Evolutionary conservation across 2,888 invertebrate species (phyloP).

Genomic region (Prenolepis imparis): DNA sequence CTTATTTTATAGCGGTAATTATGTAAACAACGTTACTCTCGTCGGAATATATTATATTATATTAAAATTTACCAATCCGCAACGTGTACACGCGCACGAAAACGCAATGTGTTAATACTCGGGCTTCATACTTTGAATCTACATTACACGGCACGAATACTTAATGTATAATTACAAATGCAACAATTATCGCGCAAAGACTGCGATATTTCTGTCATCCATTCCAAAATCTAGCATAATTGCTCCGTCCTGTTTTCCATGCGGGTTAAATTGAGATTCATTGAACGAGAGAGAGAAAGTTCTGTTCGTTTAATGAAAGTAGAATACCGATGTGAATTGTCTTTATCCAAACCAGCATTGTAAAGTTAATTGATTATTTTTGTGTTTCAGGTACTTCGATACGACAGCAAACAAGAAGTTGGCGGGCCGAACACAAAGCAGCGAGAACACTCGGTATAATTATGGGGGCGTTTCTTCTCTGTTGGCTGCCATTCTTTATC

Average conservation of each 20-base stretch:
- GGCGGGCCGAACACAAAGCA: conserved; percentile 96
- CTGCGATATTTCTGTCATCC: background rate
- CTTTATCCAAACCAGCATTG: background rate
- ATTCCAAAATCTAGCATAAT: background rate
- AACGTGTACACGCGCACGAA: background rate
- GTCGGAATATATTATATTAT: no score
- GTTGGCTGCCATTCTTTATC: conserved; percentile 98
- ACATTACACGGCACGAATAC: background rate
- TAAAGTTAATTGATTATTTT: conserved; percentile 18
- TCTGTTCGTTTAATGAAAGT: background rate
- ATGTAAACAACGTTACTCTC: conserved; percentile 1
- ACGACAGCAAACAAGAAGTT: conserved; percentile 92
- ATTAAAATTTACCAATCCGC: conserved; percentile 46
- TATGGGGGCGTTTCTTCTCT: conserved; percentile 97
- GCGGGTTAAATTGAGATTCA: background rate
- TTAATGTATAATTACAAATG: conserved; percentile 23
- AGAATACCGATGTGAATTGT: background rate
- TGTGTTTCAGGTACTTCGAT: conserved; percentile 89
- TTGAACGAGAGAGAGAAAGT: background rate
- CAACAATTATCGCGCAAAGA: background rate
- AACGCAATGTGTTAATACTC: conserved; percentile 27
- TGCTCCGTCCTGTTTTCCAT: background rate
- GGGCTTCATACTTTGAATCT: conserved; percentile 24
- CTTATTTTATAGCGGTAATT: conserved; percentile 31
- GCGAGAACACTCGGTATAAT: conserved; percentile 98